Evolutionary conservation across 1,140 invertebrate genomes (phyloP).

Genomic region (Eupeodes corollae): DNA sequence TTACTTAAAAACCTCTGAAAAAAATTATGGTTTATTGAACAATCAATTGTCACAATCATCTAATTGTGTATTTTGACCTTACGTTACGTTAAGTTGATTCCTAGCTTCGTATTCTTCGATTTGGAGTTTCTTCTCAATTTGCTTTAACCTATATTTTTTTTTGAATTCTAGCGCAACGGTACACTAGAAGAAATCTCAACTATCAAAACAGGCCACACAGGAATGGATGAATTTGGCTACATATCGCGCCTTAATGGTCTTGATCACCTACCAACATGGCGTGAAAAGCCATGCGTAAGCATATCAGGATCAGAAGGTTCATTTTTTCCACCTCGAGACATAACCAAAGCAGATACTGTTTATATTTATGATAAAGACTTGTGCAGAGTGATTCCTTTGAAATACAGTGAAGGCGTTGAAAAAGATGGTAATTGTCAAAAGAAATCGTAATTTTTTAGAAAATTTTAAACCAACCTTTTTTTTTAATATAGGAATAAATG

Average conservation of each 20-base stretch:
- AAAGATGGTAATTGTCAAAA: conserved; percentile 46
- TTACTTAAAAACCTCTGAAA: too few relatives aligned
- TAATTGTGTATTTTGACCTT: too few relatives aligned
- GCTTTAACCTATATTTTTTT: neutral
- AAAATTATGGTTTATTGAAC: too few relatives aligned
- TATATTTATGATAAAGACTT: conserved; percentile 77
- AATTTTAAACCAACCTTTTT: neutral
- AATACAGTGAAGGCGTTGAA: conserved; percentile 51
- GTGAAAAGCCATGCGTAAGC: conserved; percentile 60
- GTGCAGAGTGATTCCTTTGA: conserved; percentile 64
- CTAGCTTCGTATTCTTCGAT: neutral
- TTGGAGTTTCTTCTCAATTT: neutral
- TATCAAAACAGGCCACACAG: conserved; percentile 62
- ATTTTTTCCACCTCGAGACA: conserved; percentile 63
- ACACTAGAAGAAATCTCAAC: conserved; percentile 68
- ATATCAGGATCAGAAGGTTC: conserved; percentile 77
- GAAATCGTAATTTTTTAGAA: neutral
- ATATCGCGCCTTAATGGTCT: conserved; percentile 65
- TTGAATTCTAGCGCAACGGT: conserved; percentile 57
- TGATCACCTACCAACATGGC: conserved; percentile 65
- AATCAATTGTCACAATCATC: too few relatives aligned
- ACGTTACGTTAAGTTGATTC: neutral
- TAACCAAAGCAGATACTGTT: conserved; percentile 59
- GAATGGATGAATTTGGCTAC: conserved; percentile 67
- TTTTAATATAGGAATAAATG: conserved; percentile 45